Evolutionary conservation across 2,888 invertebrate species (phyloP).

Genomic region (Hoplodrina ambigua): DNA sequence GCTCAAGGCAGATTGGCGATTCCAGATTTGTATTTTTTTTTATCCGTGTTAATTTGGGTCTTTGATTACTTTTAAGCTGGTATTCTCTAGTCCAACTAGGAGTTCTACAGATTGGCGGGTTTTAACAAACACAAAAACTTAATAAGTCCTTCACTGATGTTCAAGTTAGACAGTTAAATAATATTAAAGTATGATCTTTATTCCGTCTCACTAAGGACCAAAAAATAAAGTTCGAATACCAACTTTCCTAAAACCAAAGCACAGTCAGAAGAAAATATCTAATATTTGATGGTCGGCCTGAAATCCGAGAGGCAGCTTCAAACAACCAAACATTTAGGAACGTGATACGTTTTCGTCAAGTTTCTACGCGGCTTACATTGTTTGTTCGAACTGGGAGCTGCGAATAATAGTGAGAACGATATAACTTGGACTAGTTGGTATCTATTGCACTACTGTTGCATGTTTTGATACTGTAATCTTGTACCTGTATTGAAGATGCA

Average conservation of each 20-base stretch:
- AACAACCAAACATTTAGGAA: slow-evolving; percentile 64
- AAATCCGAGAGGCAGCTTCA: slow-evolving; percentile 51
- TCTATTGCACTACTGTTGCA: slow-evolving; percentile 26
- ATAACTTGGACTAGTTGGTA: slow-evolving; percentile 7
- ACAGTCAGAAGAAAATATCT: slow-evolving; percentile 13
- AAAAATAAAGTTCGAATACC: neutral
- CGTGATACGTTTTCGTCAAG: slow-evolving; percentile 65
- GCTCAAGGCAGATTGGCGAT: too few species aligned
- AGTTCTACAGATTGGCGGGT: too few species aligned
- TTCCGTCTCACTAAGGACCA: neutral
- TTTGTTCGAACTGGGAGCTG: slow-evolving; percentile 55
- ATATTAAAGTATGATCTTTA: too few species aligned
- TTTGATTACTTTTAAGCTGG: too few species aligned
- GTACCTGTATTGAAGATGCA: neutral
- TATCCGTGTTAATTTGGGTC: too few species aligned
- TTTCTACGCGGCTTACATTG: slow-evolving; percentile 61
- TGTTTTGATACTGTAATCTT: slow-evolving; percentile 10
- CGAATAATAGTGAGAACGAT: slow-evolving; percentile 34
- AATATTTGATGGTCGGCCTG: slow-evolving; percentile 40
- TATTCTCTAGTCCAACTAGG: too few species aligned
- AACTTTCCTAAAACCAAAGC: neutral
- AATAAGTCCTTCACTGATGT: too few species aligned
- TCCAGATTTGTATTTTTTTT: too few species aligned
- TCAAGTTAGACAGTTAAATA: too few species aligned
- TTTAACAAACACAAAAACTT: too few species aligned